phyloP scores from a whole-genome alignment of 2,113 vertebrate genomes.

The Empidonax traillii region DNA sequence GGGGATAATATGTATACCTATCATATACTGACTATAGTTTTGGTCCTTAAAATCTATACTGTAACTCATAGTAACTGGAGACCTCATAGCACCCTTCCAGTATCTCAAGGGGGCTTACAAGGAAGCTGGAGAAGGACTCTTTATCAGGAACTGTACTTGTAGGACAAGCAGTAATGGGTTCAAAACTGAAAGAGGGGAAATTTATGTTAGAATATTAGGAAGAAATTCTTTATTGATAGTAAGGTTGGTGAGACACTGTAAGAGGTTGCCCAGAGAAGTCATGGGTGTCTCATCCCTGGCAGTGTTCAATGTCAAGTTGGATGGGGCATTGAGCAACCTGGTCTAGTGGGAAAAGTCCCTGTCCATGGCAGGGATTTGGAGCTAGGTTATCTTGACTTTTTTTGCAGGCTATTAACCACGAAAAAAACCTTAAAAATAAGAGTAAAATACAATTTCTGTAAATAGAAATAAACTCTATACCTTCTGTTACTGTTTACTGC shows the following conservation, averaged over 20 bases:
- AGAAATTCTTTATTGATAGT: background rate
- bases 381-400: background rate
- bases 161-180: background rate
- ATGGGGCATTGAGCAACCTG: background rate
- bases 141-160: background rate
- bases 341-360: background rate
- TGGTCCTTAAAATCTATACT: background rate
- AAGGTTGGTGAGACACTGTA: background rate
- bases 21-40: background rate
- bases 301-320: background rate
- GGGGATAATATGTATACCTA: background rate
- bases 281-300: background rate
- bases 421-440: background rate
- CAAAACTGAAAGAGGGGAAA: background rate
- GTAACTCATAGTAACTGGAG: background rate
- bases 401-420: background rate
- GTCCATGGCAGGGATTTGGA: background rate
- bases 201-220: background rate
- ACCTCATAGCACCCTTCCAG: background rate
- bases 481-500: background rate
- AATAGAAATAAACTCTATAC: background rate
- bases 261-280: background rate
- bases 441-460: background rate
- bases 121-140: background rate
- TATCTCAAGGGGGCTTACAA: background rate